Base-by-base conservation (phyloP, 2,888 invertebrate genomes). In the Parasteatoda lunata region DNA sequence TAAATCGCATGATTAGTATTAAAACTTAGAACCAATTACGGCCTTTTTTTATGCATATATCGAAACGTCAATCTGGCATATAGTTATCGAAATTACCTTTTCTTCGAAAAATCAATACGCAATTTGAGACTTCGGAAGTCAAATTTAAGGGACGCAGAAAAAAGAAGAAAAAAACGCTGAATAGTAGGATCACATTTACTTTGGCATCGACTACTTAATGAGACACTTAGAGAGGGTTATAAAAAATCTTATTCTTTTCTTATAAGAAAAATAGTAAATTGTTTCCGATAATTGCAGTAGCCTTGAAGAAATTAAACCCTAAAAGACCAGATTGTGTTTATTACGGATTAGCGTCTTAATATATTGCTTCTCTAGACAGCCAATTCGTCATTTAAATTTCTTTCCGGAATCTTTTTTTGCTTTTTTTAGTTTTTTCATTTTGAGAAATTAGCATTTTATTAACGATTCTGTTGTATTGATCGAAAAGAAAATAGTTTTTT, bases 261-360 rank as follows among this genome's bases (percentile, higher is more conserved):
- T 54, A 59, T 30, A 75, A 75, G 81, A 81, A 81, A 81, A 81
- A 81, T 81, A 75, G 75, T 68, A 81, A 81, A 81, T 75, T 73
- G 75, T 75, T 81, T 81, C 81, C 81, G 59, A 81, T 81, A 81
- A 81, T 81, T 69, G 81, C 81, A 69, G 5, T n/a, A 7, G 75
- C 81, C 66, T 64, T 48, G 30, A 75, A 59, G 68, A 54, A 81
- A 81, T 69, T 81, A 69, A 81, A 81, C 68, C 15, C 69, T 59
- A 30, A 45, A 68, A 69, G 66, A 69, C 75, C 81, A 81, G 81
- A 81, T 81, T 81, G 75, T 69, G 48, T 75, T 81, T 81, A 81
- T 81, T 81, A 81, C 75, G 73, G 75, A 75, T 81, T 81, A 81
- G 81, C 75, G 73, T 69, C 75, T 69, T 81, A 81, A 81, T 81